A percentile compares a stretch with the other conserved stretches of the same genome.
Conservation (phyloP, 2,797 vertebrate species). For the Pelobates cultripes region DNA sequence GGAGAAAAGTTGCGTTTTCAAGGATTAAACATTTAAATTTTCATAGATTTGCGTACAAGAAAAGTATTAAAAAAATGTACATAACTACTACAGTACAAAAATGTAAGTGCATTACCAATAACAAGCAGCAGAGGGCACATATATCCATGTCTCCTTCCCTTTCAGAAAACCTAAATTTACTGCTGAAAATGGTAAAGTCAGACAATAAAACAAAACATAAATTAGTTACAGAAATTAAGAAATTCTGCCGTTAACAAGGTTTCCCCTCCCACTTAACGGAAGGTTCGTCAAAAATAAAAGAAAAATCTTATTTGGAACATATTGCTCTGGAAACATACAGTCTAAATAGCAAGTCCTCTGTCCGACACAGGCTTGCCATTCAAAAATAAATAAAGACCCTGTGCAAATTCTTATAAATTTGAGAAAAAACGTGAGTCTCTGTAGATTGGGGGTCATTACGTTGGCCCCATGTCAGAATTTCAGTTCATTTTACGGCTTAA, state of each 20-base stretch:
- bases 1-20: no score
- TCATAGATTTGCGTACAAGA: no score
- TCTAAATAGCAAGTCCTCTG: neutral
- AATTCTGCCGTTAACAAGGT: neutral
- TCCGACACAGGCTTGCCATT: constrained; percentile 2
- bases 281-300: neutral
- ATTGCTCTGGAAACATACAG: neutral
- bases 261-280: neutral
- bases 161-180: neutral
- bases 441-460: neutral
- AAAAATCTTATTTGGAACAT: neutral
- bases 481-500: neutral
- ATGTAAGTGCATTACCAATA: constrained; percentile 6
- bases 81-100: neutral
- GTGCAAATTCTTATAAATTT: neutral
- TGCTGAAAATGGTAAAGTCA: constrained; percentile 17
- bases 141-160: neutral
- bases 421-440: neutral
- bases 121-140: neutral
- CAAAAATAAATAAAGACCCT: neutral
- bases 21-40: no score
- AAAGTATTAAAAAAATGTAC: neutral
- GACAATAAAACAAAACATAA: neutral
- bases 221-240: neutral
- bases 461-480: constrained; percentile 33